These are phyloP conservation scores for Agelaius tricolor DNA, from an alignment of 2,113 vertebrate species.

Conservation along the genomic window DNA sequence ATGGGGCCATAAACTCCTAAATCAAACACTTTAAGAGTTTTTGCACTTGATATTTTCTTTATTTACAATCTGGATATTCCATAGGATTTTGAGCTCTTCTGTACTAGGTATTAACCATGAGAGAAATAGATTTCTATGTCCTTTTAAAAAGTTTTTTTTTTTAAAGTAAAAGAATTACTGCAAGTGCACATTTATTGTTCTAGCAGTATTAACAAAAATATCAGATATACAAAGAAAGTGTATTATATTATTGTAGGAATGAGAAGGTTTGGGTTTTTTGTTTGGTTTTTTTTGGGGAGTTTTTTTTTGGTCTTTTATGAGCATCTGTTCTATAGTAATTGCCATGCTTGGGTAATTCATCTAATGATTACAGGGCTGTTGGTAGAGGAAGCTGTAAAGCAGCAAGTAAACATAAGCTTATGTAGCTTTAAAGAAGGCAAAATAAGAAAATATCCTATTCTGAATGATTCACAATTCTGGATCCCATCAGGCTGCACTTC, in stretches of 20 bases:
- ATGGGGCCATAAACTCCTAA: background rate
- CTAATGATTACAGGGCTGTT: slow-evolving; percentile 49
- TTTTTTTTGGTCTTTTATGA: background rate
- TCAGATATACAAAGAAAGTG: background rate
- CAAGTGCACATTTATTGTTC: background rate
- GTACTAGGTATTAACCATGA: background rate
- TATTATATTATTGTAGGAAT: background rate
- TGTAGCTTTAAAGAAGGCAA: slow-evolving; percentile 8
- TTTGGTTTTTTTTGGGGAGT: rapidly evolving
- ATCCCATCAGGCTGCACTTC: background rate
- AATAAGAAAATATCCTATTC: slow-evolving; percentile 25
- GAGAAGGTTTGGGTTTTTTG: background rate
- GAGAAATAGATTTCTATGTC: background rate
- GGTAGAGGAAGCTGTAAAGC: slow-evolving; percentile 37
- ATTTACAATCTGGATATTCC: background rate
- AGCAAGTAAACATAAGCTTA: slow-evolving; percentile 13
- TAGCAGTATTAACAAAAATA: background rate
- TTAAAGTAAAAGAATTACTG: background rate
- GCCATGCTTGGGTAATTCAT: slow-evolving; percentile 53
- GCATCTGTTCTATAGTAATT: slow-evolving; percentile 58
- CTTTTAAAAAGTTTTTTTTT: background rate
- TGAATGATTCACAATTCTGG: background rate
- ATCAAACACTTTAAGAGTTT: background rate
- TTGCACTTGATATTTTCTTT: background rate
- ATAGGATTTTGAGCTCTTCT: background rate